Evolutionary conservation across 2,113 vertebrate species (phyloP), one percentile per base, ranked within the genome.

Genomic region (Gulo gulo): DNA sequence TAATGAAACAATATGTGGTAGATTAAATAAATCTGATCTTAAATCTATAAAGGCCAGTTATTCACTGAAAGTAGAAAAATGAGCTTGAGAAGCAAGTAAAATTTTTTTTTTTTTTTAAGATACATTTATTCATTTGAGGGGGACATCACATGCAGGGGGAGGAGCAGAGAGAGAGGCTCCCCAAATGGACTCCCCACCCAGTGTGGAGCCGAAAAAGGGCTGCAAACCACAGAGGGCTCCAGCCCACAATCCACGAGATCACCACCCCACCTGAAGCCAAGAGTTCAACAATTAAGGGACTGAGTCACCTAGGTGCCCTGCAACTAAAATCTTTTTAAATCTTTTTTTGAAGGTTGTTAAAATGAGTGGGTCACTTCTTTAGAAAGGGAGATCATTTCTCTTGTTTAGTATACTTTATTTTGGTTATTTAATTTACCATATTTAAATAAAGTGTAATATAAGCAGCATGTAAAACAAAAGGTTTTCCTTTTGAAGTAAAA

Each of bases 401-500:
- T 31, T 78, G 5, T 65, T 94, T 89, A 83, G 59, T 36, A 91
- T 88, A 69, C 29, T 95, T 95, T 87, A 89, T 97, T 95, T 97
- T 95, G n/a, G 13, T 90, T 85, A 31, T 90, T 92, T 59, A 91
- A 94, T 73, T 83, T 87, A 81, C 61, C 36, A 24, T 12, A 76
- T 69, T 94, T 95, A 78, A 91, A 82, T 89, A n/a, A 86, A 69
- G 34, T 73, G 10, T 79, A 21, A 81, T 93, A 52, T 52, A 88
- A 91, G 78, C 6, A 95, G 36, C 52, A 50, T 52, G 96, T 96
- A 71, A 52, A 84, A 26, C 14, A 59, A 91, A 92, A 80, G 3
- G 18, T 67, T 95, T 98, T 97, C 47, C 47, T 94, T 93, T 90
- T 76, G 55, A 95, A 94, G 59, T 95, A 96, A 94, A 95, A 91